phyloP scores from a whole-genome alignment of 2,797 vertebrate genomes.

The Poecilia gillii region DNA sequence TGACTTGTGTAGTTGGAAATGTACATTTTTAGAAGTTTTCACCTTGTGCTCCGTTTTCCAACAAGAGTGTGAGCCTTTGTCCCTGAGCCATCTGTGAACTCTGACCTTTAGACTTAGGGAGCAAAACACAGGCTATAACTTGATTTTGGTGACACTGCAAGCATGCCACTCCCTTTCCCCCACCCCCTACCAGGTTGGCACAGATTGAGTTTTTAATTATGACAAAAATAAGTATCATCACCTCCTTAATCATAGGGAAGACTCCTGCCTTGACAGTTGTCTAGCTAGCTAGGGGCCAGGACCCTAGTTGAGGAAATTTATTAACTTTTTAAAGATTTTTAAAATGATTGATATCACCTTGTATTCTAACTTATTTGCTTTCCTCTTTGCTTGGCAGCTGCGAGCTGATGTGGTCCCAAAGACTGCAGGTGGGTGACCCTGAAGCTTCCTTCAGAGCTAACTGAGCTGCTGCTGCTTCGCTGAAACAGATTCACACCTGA shows the following conservation, averaged over 20 bases:
- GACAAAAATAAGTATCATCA: background rate
- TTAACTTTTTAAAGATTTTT: background rate
- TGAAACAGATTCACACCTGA: background rate
- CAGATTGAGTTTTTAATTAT: background rate
- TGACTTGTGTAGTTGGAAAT: too few species aligned
- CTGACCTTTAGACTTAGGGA: too few species aligned
- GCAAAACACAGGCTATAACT: too few species aligned
- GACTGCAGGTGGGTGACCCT: slow-evolving; percentile 79
- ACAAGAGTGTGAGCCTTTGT: too few species aligned
- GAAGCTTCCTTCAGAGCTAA: background rate
- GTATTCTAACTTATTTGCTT: background rate
- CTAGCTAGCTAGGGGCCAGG: too few species aligned
- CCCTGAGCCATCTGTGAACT: too few species aligned
- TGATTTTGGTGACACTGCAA: too few species aligned
- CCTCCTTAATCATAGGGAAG: background rate
- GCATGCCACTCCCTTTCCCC: too few species aligned
- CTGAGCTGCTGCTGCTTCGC: background rate
- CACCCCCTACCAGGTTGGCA: background rate
- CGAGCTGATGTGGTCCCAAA: slow-evolving; percentile 90
- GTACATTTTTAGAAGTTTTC: too few species aligned
- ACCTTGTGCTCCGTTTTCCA: too few species aligned
- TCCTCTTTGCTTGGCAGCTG: slow-evolving; percentile 76
- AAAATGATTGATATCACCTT: too few species aligned
- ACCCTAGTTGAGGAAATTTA: background rate
- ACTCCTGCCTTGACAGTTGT: background rate